Evolutionary conservation across 2,888 invertebrate species (phyloP).

Genomic region (Diadegma fenestrale): DNA sequence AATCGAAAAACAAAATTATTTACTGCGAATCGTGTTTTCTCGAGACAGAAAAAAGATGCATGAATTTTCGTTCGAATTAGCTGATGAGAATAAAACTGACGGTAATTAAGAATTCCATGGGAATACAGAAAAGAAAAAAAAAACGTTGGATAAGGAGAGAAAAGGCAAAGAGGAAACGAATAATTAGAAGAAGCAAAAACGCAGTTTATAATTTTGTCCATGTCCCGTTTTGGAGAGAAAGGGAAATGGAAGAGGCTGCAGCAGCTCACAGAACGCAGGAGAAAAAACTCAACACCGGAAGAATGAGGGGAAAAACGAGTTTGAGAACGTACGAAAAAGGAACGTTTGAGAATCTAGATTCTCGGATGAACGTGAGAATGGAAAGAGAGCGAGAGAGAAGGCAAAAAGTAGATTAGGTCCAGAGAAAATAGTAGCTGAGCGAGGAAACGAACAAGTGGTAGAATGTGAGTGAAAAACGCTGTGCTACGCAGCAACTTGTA

Average conservation of each 20-base stretch:
- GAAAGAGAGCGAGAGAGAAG: not conserved
- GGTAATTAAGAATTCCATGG: not conserved
- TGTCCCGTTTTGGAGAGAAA: conserved; percentile 1
- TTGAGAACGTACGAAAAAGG: conserved; percentile 11
- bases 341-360: not conserved
- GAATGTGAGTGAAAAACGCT: conserved; percentile 13
- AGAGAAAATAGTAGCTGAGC: conserved; percentile 9
- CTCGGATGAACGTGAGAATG: not conserved
- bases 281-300: not conserved
- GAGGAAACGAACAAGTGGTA: conserved; percentile 26
- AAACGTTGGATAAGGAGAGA: not conserved
- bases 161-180: conserved; percentile 1
- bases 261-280: not conserved
- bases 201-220: not conserved
- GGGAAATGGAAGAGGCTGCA: conserved; percentile 15
- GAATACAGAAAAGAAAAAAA: not conserved
- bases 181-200: not conserved
- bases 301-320: conserved; percentile 30
- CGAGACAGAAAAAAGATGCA: not conserved
- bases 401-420: conserved; percentile 9
- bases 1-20: conserved; percentile 47
- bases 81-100: no score
- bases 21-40: not conserved
- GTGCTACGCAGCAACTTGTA: not conserved
- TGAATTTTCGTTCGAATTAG: no score